Percentiles rank a stretch among this genome's conserved stretches.
Conservation (phyloP, 2,113 vertebrate genomes). For the Phylloscopus trochilus region DNA sequence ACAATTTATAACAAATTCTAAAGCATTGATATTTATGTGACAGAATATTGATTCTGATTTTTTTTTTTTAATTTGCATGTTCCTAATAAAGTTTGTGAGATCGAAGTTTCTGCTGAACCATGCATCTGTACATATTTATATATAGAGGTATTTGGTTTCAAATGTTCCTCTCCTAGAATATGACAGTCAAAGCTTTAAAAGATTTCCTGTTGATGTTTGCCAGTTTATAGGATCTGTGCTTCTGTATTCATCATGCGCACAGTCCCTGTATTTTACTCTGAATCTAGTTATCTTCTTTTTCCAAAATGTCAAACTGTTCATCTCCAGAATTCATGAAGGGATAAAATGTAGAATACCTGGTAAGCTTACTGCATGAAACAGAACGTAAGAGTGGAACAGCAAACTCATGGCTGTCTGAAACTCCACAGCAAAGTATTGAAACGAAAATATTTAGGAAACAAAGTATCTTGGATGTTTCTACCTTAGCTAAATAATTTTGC, state of each 20-base stretch:
- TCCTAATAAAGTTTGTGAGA: not conserved
- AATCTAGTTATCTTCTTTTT: not conserved
- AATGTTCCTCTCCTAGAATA: not conserved
- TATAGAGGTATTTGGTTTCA: not conserved
- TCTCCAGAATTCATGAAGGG: not conserved
- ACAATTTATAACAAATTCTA: not conserved
- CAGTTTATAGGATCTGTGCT: not conserved
- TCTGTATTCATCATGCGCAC: not conserved
- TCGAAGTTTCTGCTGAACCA: not conserved
- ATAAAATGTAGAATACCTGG: not conserved
- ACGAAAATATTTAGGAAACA: not conserved
- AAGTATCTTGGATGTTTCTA: not conserved
- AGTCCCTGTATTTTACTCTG: not conserved
- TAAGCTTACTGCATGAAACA: not conserved
- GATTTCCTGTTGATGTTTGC: not conserved
- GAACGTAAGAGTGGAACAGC: not conserved
- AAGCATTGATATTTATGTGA: not conserved
- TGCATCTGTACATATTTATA: not conserved
- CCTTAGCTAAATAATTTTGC: not conserved
- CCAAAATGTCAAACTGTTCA: not conserved
- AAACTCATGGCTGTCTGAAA: not conserved
- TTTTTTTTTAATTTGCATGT: not conserved
- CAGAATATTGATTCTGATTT: not conserved
- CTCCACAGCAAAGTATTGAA: not conserved
- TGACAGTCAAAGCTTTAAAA: not conserved